Base-by-base conservation (phyloP, 2,797 vertebrate genomes). In the Enteromius argenteus region DNA sequence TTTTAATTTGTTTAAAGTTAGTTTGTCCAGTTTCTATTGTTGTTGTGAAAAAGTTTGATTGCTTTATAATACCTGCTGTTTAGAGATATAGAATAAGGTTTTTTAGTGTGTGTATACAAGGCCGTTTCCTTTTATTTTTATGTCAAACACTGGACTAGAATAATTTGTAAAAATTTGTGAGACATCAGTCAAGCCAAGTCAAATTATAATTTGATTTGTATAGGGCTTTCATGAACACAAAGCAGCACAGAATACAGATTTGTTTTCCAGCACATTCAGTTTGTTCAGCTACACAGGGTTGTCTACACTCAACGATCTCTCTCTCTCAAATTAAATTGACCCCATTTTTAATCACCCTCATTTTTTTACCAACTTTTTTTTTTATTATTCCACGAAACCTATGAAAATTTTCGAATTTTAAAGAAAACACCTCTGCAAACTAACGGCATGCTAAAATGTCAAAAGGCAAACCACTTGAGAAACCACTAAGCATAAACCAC, bases 101-200 rank as follows among this genome's bases (percentile, higher is more conserved):
- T 94, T 95, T 94, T 93, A 49, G 13, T 14, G 46, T 49, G 46
- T 49, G 46, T 49, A 88, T 94, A 93, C 93, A 94, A 95, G 95
- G 94, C 94, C 92, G 93, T 96, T 96, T 96, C 96, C 96, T 66
- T 53, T 76, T 97, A 90, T 96, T 97, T 87, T 97, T 96, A 97
- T 98, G 98, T 99, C 97, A 97, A 96, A 99, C 98, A 99, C 98
- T 99, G 98, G 97, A 98, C 97, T 97, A 96, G 96, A 95, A 96
- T 95, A 96, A 97, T 95, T 92, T 94, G 94, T 94, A 90, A 67
- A 88, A 91, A 84, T 92, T 93, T 91, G 92, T 94, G 91, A 94
- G 92, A 94, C 93, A 49, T 23, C 62, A 15, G 42, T 49, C 30
- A 37, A 79, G 77, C 60, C 76, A 44, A 77, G 74, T 77, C 74